Base-by-base conservation (phyloP, 2,888 invertebrate species). In the Camponotus fellah region DNA sequence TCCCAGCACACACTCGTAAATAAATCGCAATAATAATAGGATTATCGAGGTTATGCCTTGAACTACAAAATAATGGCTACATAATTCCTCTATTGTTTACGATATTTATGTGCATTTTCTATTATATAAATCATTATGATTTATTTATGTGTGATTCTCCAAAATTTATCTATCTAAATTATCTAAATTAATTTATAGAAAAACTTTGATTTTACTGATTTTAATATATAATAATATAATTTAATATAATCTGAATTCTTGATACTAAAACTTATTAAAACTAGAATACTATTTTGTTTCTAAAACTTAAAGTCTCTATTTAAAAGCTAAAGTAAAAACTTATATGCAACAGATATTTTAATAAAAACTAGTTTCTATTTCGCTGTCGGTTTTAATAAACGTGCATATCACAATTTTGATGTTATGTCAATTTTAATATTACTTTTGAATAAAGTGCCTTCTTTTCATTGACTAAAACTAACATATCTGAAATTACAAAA, bases 71-170 rank as follows among this genome's bases (percentile, higher is more conserved):
- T 26, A 17, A 53, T 17, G 26, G 32, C 40, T 58, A 56, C 32
- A 64, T 43, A n/a, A 32, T 56, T 76, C n/a, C 14, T 2, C 37
- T 65, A 49, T 53, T 56, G 32, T 14, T 68, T 40, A 43, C 9
- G 10, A 76, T 65, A 65, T 40, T 77, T 66, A 66, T 26, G 8
- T 64, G 46, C n/a, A 14, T 66, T 26, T 14, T 43, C 32, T 21
- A 32, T 1, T 8, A n/a, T n/a, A 9, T 43, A 65, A 2, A 62
- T 26, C 0, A 40, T 37, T 37, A 37, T 40, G 43, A 32, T 32
- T 43, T 12, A 66, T 9, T 17, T 32, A 37, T 9, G n/a, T 21
- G 12, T 40, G 8, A 2, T 43, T 21, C 5, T 26, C 43, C 0
- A 14, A 12, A 66, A 14, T 66, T 5, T 21, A 43, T 12, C 14